Evolutionary conservation across 2,888 invertebrate species (phyloP).

Genomic region (Leucoptera coffeella): DNA sequence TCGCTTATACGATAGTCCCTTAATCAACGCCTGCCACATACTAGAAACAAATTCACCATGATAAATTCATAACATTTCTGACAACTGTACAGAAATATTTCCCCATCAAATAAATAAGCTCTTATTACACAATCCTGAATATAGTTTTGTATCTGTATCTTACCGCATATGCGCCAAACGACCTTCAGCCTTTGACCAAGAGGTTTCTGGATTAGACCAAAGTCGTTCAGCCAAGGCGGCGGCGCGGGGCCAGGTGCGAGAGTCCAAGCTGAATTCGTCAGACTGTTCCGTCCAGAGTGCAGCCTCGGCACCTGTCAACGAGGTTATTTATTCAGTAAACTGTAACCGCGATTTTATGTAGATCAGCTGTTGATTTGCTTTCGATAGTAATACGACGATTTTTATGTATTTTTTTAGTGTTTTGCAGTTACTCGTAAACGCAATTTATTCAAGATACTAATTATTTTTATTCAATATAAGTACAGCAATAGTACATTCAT

Average conservation of each 20-base stretch:
- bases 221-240: slow-evolving; percentile 80
- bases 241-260: slow-evolving; percentile 76
- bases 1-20: no score
- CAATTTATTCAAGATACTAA: background rate
- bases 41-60: no score
- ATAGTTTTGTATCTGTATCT: background rate
- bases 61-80: no score
- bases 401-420: background rate
- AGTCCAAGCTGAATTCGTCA: slow-evolving; percentile 62
- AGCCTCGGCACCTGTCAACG: slow-evolving; percentile 64
- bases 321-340: no score
- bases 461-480: no score
- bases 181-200: slow-evolving; percentile 65
- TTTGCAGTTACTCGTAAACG: background rate
- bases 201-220: slow-evolving; percentile 66
- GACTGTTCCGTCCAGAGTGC: slow-evolving; percentile 84
- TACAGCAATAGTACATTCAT: no score
- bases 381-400: no score
- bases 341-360: no score
- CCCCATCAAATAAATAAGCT: background rate
- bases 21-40: no score
- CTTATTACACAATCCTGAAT: background rate
- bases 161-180: slow-evolving; percentile 60
- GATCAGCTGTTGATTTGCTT: no score
- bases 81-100: background rate